A percentile compares a stretch with the other conserved stretches of the same genome.
Conservation (phyloP, 2,113 vertebrate genomes). For the Apteryx owenii region DNA sequence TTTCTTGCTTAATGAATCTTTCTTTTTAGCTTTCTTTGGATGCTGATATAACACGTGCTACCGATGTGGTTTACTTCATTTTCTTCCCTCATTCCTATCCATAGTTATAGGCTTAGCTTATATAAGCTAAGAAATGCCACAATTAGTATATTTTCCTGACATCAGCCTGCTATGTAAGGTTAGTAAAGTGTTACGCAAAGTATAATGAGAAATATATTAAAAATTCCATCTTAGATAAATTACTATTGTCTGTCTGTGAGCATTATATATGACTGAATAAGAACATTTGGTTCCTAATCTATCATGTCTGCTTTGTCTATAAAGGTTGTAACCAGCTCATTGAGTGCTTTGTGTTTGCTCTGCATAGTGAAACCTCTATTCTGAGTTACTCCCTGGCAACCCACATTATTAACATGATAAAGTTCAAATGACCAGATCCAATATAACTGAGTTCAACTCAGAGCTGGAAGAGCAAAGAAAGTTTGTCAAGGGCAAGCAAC, state of each 20-base stretch:
- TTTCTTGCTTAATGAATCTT: slow-evolving; percentile 2
- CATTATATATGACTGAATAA: not conserved
- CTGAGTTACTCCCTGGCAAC: not conserved
- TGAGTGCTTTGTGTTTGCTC: not conserved
- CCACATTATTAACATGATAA: not conserved
- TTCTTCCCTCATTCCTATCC: not conserved
- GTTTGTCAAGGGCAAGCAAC: not conserved
- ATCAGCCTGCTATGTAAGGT: not conserved
- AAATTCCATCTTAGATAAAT: not conserved
- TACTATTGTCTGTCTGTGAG: not conserved
- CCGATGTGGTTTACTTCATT: not conserved
- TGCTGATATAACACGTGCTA: not conserved
- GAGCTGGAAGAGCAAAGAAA: not conserved
- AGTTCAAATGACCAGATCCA: not conserved
- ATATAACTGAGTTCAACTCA: not conserved
- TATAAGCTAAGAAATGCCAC: not conserved
- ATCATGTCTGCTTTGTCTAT: not conserved
- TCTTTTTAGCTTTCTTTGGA: not conserved
- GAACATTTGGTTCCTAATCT: not conserved
- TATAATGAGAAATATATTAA: not conserved
- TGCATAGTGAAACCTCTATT: not conserved
- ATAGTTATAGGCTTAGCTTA: not conserved
- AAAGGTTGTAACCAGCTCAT: not conserved
- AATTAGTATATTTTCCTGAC: not conserved
- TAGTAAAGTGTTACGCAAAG: not conserved